Base-by-base conservation (phyloP, 2,888 invertebrate genomes). In the Creontiades dilutus region DNA sequence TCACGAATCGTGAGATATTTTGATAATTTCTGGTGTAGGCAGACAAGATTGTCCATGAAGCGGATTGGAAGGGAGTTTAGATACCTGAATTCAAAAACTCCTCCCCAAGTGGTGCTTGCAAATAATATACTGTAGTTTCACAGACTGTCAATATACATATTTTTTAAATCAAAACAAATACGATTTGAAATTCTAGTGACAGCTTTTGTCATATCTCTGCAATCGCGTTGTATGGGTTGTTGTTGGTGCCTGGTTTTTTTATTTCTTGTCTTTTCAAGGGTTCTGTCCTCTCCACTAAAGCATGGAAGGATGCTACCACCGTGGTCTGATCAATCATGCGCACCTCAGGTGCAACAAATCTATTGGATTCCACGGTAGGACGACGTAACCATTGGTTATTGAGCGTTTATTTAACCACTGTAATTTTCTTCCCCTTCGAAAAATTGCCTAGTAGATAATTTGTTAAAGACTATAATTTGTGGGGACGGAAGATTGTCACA, bases 371-470 rank as follows among this genome's bases (percentile, higher is more conserved):
- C 37, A 37, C 75, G 23, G 75, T 28, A 75, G 75, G 75, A 19
- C n/a, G 76, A 28, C 46, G 28, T 84, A 84, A 84, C 84, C 57
- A 84, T 84, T 57, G 57, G 84, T 84, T 84, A 84, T 84, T 84
- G 84, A 84, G 84, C 84, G 84, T 23, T 84, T 55, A 84, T 84
- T 84, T 84, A 84, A 84, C 84, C 52, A 84, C 84, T 55, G 84
- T 84, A 84, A 84, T 84, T 84, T 84, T 84, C 55, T 23, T 55
- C 84, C 52, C 84, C 48, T 84, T 84, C 23, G 57, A 55, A 55
- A 55, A 84, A 84, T 84, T 52, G 23, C 84, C 84, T 27, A 28
- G 55, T 84, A 27, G 84, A 84, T 84, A 84, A 84, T 84, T 84
- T 55, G 27, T 84, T 84, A 84, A 84, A 23, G 84, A 84, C 84